Evolutionary conservation across 2,113 vertebrate genomes (phyloP), one percentile per base, ranked within the genome.

Genomic region (Bufo gargarizans): DNA sequence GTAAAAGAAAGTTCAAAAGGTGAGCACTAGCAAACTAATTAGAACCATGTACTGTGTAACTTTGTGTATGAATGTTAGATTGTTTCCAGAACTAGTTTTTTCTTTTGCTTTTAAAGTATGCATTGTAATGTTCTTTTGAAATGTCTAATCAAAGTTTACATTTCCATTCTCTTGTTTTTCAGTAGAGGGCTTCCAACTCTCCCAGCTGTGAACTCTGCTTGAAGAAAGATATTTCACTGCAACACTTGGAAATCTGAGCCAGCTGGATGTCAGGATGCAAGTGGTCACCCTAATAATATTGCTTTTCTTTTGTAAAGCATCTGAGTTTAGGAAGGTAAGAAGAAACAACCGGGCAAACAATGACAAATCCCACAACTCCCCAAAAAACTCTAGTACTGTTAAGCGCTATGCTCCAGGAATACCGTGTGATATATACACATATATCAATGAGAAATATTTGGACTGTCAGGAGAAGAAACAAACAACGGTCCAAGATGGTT

Each of bases 391-490:
- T 19, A 90, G 91, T 45, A 93, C 94, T 0, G 92, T 93, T 77
- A 97, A 96, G 83, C 96, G 97, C n/a, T 97, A 96, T 2, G 93
- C 93, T 45, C 92, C 82, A 33, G 91, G 87, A 71, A 90, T 89
- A 13, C 92, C 96, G 3, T 99, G 98, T 82, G 96, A 97, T 56
- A 95, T 95, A 86, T 99, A 98, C 91, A 92, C 88, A 0, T 96
- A 97, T 53, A 94, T 94, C 8, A 95, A 97, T 5, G 97, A 99
- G 90, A 99, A 98, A 91, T 97, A 96, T 91, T 92, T 99, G 90
- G 97, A 98, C 90, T 99, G 98, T 88, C 97, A 99, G 93, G 97
- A 97, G 90, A 95, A 93, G 89, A 96, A 96, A 86, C 90, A 99
- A 89, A 96, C 95, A 84, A 93, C 94, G 49, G 93, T 98, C 88